Percentiles rank a stretch among this genome's conserved stretches.
phyloP scores from a whole-genome alignment of 2,888 invertebrate species.

The Hydroisotoma schaefferi region DNA sequence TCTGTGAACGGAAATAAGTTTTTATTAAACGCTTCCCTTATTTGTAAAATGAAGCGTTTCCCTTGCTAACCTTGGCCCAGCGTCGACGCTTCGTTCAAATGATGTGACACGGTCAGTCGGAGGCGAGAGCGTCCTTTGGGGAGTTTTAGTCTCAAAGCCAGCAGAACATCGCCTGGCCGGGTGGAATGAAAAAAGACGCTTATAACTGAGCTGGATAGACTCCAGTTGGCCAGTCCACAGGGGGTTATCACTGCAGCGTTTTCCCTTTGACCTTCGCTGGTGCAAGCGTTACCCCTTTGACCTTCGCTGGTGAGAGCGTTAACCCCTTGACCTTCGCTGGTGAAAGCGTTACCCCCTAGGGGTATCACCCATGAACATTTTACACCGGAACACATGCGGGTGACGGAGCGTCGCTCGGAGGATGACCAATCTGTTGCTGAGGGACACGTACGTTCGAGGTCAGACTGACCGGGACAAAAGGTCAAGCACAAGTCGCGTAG shows the following conservation, averaged over 20 bases:
- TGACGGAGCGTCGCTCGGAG: background rate
- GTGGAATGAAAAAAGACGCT: constrained; percentile 38
- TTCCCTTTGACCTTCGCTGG: background rate
- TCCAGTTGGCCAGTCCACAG: constrained; percentile 39
- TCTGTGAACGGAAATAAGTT: no score
- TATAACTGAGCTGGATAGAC: constrained; percentile 7
- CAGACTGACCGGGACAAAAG: no score
- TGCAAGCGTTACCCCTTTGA: no score
- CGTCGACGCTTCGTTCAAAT: background rate
- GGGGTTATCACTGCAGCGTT: constrained; percentile 22
- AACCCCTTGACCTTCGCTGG: no score
- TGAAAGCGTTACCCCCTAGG: constrained; percentile 40
- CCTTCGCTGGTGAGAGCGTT: no score
- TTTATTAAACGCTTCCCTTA: background rate
- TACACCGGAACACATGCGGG: constrained; percentile 7
- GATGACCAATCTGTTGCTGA: background rate
- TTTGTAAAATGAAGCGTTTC: background rate
- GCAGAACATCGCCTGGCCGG: constrained; percentile 20
- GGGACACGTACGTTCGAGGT: no score
- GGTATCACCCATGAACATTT: constrained; percentile 31
- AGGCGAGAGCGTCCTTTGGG: constrained; percentile 27
- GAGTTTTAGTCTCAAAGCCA: constrained; percentile 36
- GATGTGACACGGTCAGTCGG: constrained; percentile 4
- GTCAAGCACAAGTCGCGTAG: no score
- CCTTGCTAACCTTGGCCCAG: background rate